phyloP scores from a whole-genome alignment of 2,888 invertebrate genomes.

The Sicus ferrugineus region DNA sequence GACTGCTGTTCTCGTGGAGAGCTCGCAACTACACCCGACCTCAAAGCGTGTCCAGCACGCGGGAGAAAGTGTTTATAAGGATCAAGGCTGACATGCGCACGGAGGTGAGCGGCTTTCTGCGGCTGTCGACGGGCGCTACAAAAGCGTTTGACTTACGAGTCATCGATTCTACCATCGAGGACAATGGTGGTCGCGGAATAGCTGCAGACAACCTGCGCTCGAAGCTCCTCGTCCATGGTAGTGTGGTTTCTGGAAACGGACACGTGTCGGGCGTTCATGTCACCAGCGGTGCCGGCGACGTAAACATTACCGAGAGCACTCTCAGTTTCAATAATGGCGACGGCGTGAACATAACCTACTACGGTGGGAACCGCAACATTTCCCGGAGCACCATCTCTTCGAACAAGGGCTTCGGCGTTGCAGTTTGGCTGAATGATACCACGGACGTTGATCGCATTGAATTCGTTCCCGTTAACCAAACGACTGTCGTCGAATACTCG shows the following conservation, averaged over 20 bases:
- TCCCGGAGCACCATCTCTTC: constrained; percentile 85
- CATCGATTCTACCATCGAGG: constrained; percentile 81
- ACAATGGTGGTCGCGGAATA: constrained; percentile 95
- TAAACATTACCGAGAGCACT: constrained; percentile 90
- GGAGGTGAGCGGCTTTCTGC: constrained; percentile 79
- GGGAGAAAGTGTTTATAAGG: constrained; percentile 80
- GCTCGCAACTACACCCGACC: constrained; percentile 87
- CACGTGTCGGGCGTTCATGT: constrained; percentile 92
- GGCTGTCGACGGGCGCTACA: constrained; percentile 78
- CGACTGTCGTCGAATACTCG: constrained; percentile 85
- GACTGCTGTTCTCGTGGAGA: constrained; percentile 74
- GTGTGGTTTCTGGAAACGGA: constrained; percentile 84
- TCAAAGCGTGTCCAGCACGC: constrained; percentile 84
- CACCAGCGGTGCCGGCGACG: constrained; percentile 88
- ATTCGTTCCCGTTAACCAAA: constrained; percentile 82
- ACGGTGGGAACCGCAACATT: constrained; percentile 92
- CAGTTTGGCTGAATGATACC: constrained; percentile 90
- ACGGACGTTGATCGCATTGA: constrained; percentile 70
- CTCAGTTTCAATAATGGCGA: constrained; percentile 92
- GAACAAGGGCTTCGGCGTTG: constrained; percentile 88
- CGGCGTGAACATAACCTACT: constrained; percentile 94
- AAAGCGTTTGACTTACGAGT: constrained; percentile 88
- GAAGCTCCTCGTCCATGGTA: constrained; percentile 83
- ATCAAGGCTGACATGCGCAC: constrained; percentile 78
- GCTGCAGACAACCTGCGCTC: constrained; percentile 91